A percentile compares a stretch with the other conserved stretches of the same genome.
phyloP scores from a whole-genome alignment of 64 coral and sea anemone species.

The Montipora capricornis region DNA sequence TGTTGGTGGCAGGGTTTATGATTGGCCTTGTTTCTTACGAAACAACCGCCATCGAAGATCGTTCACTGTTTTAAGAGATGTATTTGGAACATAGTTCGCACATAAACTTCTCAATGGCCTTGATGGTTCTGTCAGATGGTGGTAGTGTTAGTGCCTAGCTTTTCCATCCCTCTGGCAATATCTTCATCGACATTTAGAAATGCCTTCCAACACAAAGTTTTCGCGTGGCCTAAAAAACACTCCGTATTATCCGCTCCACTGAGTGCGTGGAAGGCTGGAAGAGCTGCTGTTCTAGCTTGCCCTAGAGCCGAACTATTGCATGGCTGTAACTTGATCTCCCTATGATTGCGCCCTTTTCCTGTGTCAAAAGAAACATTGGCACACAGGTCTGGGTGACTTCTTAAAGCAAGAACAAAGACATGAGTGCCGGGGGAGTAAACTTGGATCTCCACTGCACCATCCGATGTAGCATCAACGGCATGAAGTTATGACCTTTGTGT shows the following conservation, averaged over 20 bases:
- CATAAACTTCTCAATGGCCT: slow-evolving; percentile 30
- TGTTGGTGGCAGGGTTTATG: slow-evolving; percentile 51
- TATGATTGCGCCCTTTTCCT: slow-evolving; percentile 36
- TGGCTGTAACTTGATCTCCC: slow-evolving; percentile 44
- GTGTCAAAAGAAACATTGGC: slow-evolving; percentile 5
- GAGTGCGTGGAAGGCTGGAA: slow-evolving; percentile 41
- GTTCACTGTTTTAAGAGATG: slow-evolving; percentile 17
- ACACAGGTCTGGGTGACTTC: slow-evolving; percentile 35
- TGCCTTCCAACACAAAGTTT: slow-evolving; percentile 52
- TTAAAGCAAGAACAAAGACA: slow-evolving; percentile 47
- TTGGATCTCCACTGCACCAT: slow-evolving; percentile 46
- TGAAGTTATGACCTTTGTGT: slow-evolving; percentile 40
- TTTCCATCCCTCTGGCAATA: slow-evolving; percentile 29
- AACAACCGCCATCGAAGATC: slow-evolving; percentile 24
- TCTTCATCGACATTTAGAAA: slow-evolving; percentile 40
- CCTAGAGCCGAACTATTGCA: slow-evolving; percentile 32
- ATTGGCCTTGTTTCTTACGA: slow-evolving; percentile 23
- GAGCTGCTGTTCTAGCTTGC: slow-evolving; percentile 11
- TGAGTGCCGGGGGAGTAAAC: slow-evolving; percentile 8
- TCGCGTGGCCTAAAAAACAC: neutral
- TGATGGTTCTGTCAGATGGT: slow-evolving; percentile 14
- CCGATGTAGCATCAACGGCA: slow-evolving; percentile 24
- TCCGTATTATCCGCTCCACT: slow-evolving; percentile 71
- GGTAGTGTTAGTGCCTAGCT: slow-evolving; percentile 10
- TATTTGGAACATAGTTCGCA: slow-evolving; percentile 49